Conservation (phyloP, 2,888 invertebrate genomes). For the Boloria euphrosyne region DNA sequence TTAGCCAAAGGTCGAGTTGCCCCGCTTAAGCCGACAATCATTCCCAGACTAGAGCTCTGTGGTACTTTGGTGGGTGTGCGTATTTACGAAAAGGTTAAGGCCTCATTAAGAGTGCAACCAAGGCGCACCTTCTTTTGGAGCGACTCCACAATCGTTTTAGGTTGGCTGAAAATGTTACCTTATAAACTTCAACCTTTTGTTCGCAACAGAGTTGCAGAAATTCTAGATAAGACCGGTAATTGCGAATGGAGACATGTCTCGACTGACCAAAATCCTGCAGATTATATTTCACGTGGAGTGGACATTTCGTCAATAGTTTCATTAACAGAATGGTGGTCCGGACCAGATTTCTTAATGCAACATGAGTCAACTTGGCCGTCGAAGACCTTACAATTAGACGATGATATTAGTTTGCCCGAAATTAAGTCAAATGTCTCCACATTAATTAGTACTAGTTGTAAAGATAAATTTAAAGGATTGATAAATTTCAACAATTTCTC, state of each 20-base stretch:
- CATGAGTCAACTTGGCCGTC: too few species aligned
- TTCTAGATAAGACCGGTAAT: conserved; percentile 40
- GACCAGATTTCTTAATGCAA: too few species aligned
- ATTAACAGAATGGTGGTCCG: conserved; percentile 33
- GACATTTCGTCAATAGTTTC: not conserved
- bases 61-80: too few species aligned
- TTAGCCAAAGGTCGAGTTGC: conserved; percentile 45
- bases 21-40: conserved; percentile 43
- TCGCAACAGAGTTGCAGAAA: conserved; percentile 44
- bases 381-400: too few species aligned
- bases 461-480: too few species aligned
- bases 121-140: conserved; percentile 49
- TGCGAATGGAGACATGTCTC: conserved; percentile 43
- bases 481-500: conserved; percentile 10
- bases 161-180: conserved; percentile 42
- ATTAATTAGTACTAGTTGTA: too few species aligned
- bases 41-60: too few species aligned
- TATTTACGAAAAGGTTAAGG: too few species aligned
- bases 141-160: too few species aligned
- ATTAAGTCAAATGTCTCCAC: too few species aligned
- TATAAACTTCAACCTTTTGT: conserved; percentile 45
- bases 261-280: conserved; percentile 38
- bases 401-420: too few species aligned
- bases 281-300: conserved; percentile 37
- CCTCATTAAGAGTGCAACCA: too few species aligned